A percentile compares a stretch with the other conserved stretches of the same genome.
These are phyloP conservation scores for Congeria kusceri DNA, from an alignment of 2,888 invertebrate species.

Conservation along the genomic window DNA sequence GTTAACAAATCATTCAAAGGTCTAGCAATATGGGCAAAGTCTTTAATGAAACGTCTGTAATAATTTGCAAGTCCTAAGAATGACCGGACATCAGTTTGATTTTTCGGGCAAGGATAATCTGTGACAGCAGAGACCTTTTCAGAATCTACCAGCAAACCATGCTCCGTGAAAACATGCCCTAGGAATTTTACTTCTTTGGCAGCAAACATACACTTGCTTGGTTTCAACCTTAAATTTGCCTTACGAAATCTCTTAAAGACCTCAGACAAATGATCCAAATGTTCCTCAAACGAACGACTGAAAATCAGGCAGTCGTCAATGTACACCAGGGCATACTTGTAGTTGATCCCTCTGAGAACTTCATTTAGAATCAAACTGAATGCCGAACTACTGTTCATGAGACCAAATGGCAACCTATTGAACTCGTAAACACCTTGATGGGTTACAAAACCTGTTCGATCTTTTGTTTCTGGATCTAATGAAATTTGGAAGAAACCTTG, in stretches of 20 bases:
- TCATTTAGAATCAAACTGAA: conserved; percentile 57
- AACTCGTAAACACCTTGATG: conserved; percentile 56
- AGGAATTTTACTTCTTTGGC: conserved; percentile 49
- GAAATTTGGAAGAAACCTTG: conserved; percentile 62
- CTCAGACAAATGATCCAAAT: conserved; percentile 48
- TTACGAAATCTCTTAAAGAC: conserved; percentile 53
- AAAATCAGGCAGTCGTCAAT: conserved; percentile 63
- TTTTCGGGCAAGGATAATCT: conserved; percentile 40
- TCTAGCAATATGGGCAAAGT: conserved; percentile 48
- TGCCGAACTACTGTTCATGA: conserved; percentile 48
- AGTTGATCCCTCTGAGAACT: conserved; percentile 56
- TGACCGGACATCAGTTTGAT: conserved; percentile 40
- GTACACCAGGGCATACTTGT: conserved; percentile 58
- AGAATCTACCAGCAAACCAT: conserved; percentile 52
- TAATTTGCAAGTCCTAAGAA: conserved; percentile 55
- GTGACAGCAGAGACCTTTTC: conserved; percentile 38
- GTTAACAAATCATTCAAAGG: conserved; percentile 52
- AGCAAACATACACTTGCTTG: conserved; percentile 59
- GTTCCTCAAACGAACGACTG: conserved; percentile 50
- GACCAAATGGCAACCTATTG: conserved; percentile 59
- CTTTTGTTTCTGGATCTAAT: conserved; percentile 37
- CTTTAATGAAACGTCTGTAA: conserved; percentile 47
- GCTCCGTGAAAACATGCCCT: conserved; percentile 55
- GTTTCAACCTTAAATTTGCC: conserved; percentile 59
- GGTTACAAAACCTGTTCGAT: conserved; percentile 57